phyloP scores from a whole-genome alignment of 2,797 vertebrate genomes.

The Saguinus oedipus region DNA sequence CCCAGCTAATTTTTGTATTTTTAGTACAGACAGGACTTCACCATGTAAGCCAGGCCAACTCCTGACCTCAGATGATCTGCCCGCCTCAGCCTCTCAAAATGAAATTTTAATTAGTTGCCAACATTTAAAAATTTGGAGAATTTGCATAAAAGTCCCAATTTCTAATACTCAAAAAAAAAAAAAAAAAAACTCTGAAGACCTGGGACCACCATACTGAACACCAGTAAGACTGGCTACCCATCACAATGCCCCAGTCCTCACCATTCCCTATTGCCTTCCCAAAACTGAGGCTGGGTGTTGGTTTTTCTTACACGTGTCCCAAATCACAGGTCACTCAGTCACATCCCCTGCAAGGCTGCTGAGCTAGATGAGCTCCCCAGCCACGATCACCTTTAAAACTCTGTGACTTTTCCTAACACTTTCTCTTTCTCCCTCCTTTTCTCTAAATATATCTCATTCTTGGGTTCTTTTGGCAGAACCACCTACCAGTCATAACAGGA shows the following conservation, averaged over 20 bases:
- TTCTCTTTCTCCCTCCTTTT: neutral
- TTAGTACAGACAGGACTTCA: neutral
- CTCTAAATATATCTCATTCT: neutral
- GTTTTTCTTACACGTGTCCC: neutral
- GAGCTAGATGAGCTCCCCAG: neutral
- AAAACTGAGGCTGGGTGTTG: neutral
- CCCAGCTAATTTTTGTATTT: neutral
- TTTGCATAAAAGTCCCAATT: neutral
- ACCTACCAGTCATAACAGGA: neutral
- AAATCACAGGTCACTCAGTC: neutral
- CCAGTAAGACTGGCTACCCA: neutral
- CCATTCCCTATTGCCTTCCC: neutral
- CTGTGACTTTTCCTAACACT: neutral
- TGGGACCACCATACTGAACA: neutral
- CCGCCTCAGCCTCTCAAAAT: neutral
- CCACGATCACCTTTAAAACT: neutral
- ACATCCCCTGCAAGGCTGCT: neutral
- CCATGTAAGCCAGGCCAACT: neutral
- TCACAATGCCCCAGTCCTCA: neutral
- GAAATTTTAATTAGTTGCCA: neutral
- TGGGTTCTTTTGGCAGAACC: neutral
- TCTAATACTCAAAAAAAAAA: neutral
- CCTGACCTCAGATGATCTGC: neutral
- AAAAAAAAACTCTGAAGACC: neutral
- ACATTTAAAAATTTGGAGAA: conserved; percentile 24